These are phyloP conservation scores for Geopemphigus sp. DNA, from an alignment of 1,140 invertebrate genomes.

Conservation along the genomic window DNA sequence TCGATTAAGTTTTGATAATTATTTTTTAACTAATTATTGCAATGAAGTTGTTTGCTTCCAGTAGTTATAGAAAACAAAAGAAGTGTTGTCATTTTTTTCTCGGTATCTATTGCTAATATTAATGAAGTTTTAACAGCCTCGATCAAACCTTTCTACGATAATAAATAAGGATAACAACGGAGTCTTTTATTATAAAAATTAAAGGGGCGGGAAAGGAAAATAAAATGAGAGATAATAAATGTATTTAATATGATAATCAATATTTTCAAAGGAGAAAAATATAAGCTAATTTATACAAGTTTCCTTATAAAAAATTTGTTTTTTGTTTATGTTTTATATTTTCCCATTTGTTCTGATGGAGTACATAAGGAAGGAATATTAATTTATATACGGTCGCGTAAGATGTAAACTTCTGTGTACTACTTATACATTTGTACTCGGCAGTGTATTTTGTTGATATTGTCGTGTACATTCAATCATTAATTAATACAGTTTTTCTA, in stretches of 20 bases:
- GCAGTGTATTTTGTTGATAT: background rate
- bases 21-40: background rate
- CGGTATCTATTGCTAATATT: background rate
- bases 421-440: background rate
- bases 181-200: background rate
- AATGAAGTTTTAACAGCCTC: background rate
- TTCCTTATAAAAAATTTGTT: background rate
- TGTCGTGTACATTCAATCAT: no score
- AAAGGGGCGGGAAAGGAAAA: background rate
- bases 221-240: constrained; percentile 3
- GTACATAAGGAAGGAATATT: background rate
- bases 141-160: background rate
- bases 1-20: background rate
- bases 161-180: background rate
- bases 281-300: background rate
- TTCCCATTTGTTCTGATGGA: background rate
- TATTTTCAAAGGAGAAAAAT: constrained; percentile 13
- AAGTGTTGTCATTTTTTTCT: background rate
- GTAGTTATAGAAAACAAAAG: background rate
- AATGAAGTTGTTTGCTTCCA: background rate
- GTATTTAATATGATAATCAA: constrained; percentile 25
- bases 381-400: background rate
- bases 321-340: background rate
- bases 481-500: background rate
- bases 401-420: background rate